phyloP scores from a whole-genome alignment of 2,888 invertebrate species.

The Tortricodes alternella region DNA sequence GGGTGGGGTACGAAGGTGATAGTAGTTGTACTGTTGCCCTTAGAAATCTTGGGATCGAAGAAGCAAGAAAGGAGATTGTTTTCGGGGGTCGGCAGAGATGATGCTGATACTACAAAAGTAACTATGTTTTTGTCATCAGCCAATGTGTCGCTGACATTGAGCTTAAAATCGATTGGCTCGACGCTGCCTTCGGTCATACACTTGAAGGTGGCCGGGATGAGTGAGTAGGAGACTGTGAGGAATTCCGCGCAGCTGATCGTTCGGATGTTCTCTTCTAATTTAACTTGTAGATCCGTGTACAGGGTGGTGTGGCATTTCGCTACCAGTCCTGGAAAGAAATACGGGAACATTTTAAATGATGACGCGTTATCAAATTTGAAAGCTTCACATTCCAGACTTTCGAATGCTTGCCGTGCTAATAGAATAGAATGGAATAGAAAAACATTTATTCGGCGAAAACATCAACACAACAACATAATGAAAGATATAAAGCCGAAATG shows the following conservation, averaged over 20 bases:
- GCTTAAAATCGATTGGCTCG: conserved; percentile 62
- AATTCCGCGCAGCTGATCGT: conserved; percentile 62
- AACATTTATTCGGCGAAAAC: too few species aligned
- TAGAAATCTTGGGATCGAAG: conserved; percentile 77
- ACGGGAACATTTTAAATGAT: conserved; percentile 1
- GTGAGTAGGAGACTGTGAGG: conserved; percentile 49
- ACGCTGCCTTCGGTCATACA: conserved; percentile 70
- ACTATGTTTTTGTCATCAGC: conserved; percentile 47
- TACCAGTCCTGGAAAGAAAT: conserved; percentile 84
- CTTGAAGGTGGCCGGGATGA: conserved; percentile 68
- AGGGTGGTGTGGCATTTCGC: conserved; percentile 85
- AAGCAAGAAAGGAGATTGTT: conserved; percentile 72
- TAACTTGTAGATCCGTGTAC: conserved; percentile 85
- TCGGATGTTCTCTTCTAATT: conserved; percentile 63
- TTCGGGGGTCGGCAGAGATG: conserved; percentile 79
- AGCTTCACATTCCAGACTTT: too few species aligned
- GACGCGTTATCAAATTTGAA: too few species aligned
- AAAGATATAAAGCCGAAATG: too few species aligned
- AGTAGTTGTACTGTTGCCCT: conserved; percentile 55
- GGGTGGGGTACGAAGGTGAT: conserved; percentile 81
- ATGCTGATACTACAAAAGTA: conserved; percentile 74
- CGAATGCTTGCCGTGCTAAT: too few species aligned
- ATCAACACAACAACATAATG: too few species aligned
- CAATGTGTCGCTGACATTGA: conserved; percentile 64
- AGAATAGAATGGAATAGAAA: too few species aligned